Base-by-base conservation (phyloP, 2,113 vertebrate species). In the Euleptes europaea region DNA sequence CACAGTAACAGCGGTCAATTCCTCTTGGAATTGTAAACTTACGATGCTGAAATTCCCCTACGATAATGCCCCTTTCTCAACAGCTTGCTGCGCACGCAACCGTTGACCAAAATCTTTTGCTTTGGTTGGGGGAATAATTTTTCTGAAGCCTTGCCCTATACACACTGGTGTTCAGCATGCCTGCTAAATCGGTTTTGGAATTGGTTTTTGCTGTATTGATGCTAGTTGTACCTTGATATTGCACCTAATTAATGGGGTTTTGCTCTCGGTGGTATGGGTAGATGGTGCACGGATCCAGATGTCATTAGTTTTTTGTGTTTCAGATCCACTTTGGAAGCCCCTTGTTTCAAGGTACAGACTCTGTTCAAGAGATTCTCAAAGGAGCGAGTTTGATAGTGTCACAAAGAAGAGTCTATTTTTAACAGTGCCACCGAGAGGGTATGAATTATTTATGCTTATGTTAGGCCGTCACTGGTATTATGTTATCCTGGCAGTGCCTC, bases 341-440 rank as follows among this genome's bases (percentile, higher is more conserved):
- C 35, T 82, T 82, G 33, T 73, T 69, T 72, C 51, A n/a, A 26
- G 38, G 54, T 35, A 65, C 70, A 74, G 44, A 28, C n/a, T 14
- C 60, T 79, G 60, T n/a, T 65, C 60, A 19, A 74, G 38, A 63
- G 57, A 74, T 44, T 63, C 81, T 83, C 81, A 74, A 65, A 83
- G 40, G 71, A 83, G 70, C 35, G 42, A 23, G 54, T 74, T 31
- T 47, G 21, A 65, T 63, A 60, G 51, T 47, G 70, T 83, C 51
- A 83, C 70, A 83, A 82, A 74, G 80, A 82, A 40, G 44, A 74
- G 54, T 73, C 81, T 83, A 83, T 83, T 83, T 83, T 83, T 83
- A 83, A 83, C 81, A 73, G 63, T 47, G 38, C 81, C 70, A 70
- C 63, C 42, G 70, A 63, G 54, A 63, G 54, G 33, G 11, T 6